Evolutionary conservation across 1,140 invertebrate species (phyloP), one percentile per base, ranked within the genome.

Genomic region (Venturia canescens): DNA sequence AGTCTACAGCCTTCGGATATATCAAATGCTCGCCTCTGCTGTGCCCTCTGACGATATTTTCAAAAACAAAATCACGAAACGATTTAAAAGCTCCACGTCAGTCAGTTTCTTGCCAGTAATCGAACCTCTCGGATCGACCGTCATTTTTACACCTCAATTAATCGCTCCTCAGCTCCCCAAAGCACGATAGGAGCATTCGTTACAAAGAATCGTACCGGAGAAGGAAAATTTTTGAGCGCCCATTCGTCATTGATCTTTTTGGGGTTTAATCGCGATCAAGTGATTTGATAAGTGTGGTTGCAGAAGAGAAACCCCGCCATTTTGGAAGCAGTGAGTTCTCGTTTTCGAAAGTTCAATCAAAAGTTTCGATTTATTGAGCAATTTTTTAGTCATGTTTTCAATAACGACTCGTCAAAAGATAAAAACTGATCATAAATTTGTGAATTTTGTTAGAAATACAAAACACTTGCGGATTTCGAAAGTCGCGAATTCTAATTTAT

Each of bases 101-200:
- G 78, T 79, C 69, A 79, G 78, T 79, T 72, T 57, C 57, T 57
- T 16, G 16, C 69, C 27, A 71, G 67, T 44, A 18, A n/a, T 60
- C 50, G 69, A 57, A 34, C 67, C 15, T 26, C 50, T 34, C 48
- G 70, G 48, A 74, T 74, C 70, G 38, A 26, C 21, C 0, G 50
- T 27, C 23, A 74, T 50, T 50, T 50, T 50, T 15, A 23, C 21
- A 63, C 23, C 60, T 63, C 6, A 3, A 69, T 53, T 69, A 31
- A 0, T 6, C 38, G 38, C 38, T 23, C 31, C 1, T 13, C 29
- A 69, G 21, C 53, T n/a, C 21, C n/a, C 38, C 7, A 44, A 21
- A 57, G 21, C 53, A n/a, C 21, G 2, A 21, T 11, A 2, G 3
- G 15, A 57, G 9, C 53, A 57, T 57, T 57, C 53, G 53, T n/a